Conservation (phyloP, 1,140 invertebrate species). For the Drosophila trapezifrons region DNA sequence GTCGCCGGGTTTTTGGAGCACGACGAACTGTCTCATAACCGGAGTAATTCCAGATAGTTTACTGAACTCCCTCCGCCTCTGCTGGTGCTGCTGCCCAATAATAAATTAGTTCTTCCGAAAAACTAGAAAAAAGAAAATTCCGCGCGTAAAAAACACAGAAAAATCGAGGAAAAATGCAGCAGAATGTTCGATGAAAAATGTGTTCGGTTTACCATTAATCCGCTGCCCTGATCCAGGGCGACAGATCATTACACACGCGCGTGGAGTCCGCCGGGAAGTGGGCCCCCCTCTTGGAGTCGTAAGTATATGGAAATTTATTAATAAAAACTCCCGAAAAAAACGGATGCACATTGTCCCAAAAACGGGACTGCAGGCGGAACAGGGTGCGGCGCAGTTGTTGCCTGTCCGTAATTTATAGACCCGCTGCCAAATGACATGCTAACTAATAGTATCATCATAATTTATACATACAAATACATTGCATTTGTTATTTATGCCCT, state of each 20-base stretch:
- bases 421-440: slow-evolving; percentile 71
- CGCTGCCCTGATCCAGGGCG: slow-evolving; percentile 75
- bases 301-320: slow-evolving; percentile 73
- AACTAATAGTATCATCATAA: slow-evolving; percentile 82
- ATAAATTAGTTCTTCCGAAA: slow-evolving; percentile 51
- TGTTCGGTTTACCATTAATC: slow-evolving; percentile 83
- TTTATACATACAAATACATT: slow-evolving; percentile 76
- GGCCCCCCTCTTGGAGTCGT: slow-evolving; percentile 10
- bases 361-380: slow-evolving; percentile 7
- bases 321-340: slow-evolving; percentile 67
- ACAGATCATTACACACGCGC: slow-evolving; percentile 84
- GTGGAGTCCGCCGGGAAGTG: slow-evolving; percentile 1
- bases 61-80: slow-evolving; percentile 45
- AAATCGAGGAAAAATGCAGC: slow-evolving; percentile 52
- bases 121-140: slow-evolving; percentile 17
- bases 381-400: slow-evolving; percentile 58
- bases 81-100: slow-evolving; percentile 8
- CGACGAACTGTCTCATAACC: slow-evolving; percentile 70
- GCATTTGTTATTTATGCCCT: slow-evolving; percentile 71
- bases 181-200: slow-evolving; percentile 78
- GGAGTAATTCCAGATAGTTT: slow-evolving; percentile 52
- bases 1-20: slow-evolving; percentile 63
- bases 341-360: slow-evolving; percentile 31
- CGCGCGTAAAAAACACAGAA: slow-evolving; percentile 39
- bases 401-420: slow-evolving; percentile 67